Evolutionary conservation across 2,888 invertebrate genomes (phyloP).

Genomic region (Aporophyla lueneburgensis): DNA sequence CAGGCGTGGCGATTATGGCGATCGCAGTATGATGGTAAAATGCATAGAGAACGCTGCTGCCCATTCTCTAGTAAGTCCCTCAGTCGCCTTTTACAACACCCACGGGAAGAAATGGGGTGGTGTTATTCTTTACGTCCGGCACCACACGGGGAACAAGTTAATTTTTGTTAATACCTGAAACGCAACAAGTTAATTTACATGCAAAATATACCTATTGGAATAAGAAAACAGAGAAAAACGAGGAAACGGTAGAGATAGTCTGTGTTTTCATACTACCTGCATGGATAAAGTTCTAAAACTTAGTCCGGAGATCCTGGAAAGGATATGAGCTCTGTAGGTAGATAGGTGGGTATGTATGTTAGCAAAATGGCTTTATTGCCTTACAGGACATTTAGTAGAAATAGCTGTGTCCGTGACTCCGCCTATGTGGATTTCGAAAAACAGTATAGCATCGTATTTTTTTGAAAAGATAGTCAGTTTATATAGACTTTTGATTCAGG

Average conservation of each 20-base stretch:
- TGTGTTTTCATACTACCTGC: conserved; percentile 1
- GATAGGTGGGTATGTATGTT: not conserved
- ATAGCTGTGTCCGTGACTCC: not conserved
- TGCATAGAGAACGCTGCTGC: too few relatives aligned
- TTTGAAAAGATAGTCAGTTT: not conserved
- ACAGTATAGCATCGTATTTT: not conserved
- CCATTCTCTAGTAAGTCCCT: too few relatives aligned
- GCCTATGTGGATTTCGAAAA: not conserved
- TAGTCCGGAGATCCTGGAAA: not conserved
- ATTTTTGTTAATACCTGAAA: not conserved
- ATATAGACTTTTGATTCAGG: not conserved
- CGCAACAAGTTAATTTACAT: not conserved
- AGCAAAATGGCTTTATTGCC: not conserved
- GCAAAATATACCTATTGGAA: not conserved
- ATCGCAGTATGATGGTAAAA: too few relatives aligned
- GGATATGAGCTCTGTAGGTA: not conserved
- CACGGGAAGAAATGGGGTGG: too few relatives aligned
- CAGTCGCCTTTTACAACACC: too few relatives aligned
- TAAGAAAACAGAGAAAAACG: not conserved
- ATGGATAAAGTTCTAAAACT: conserved; percentile 20
- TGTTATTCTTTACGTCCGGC: too few relatives aligned
- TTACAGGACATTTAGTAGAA: not conserved
- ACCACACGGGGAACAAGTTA: too few relatives aligned
- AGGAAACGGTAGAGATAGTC: not conserved
- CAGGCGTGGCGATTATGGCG: too few relatives aligned